A percentile compares a stretch with the other conserved stretches of the same genome.
phyloP scores from a whole-genome alignment of 2,797 vertebrate genomes.

The Schizopygopsis pylzovi region DNA sequence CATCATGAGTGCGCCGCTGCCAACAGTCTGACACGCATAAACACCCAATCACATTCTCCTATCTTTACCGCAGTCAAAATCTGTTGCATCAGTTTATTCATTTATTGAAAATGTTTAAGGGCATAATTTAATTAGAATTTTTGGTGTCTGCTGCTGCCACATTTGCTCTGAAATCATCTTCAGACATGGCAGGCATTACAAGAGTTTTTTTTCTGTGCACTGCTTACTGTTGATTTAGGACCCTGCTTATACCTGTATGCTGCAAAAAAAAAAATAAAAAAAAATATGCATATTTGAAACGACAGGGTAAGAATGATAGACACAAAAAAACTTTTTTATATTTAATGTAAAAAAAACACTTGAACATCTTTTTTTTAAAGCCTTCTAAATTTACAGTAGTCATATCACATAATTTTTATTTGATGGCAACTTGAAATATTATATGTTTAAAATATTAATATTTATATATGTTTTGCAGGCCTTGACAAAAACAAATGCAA shows the following conservation, averaged over 20 bases:
- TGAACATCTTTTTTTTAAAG: no score
- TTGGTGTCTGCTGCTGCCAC: neutral
- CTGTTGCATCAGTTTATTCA: neutral
- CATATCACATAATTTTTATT: neutral
- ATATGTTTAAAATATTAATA: no score
- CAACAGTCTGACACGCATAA: conserved; percentile 27
- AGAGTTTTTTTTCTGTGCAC: neutral
- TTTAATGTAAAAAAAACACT: no score
- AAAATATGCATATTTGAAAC: neutral
- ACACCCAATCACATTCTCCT: conserved; percentile 4
- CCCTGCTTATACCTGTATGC: neutral
- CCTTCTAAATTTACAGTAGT: neutral
- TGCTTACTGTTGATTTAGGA: neutral
- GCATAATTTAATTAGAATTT: conserved; percentile 10
- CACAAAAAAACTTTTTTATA: no score
- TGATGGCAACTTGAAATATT: no score
- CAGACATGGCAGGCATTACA: neutral
- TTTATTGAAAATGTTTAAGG: conserved; percentile 16
- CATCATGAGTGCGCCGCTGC: neutral
- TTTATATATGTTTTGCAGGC: no score
- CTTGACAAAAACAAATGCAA: no score
- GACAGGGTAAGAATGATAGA: neutral
- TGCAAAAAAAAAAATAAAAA: neutral
- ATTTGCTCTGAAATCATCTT: conserved; percentile 7
- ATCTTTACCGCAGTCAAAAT: neutral